A percentile compares a stretch with the other conserved stretches of the same genome.
Evolutionary conservation across 2,797 vertebrate species (phyloP).

Genomic region (Dermochelys coriacea): DNA sequence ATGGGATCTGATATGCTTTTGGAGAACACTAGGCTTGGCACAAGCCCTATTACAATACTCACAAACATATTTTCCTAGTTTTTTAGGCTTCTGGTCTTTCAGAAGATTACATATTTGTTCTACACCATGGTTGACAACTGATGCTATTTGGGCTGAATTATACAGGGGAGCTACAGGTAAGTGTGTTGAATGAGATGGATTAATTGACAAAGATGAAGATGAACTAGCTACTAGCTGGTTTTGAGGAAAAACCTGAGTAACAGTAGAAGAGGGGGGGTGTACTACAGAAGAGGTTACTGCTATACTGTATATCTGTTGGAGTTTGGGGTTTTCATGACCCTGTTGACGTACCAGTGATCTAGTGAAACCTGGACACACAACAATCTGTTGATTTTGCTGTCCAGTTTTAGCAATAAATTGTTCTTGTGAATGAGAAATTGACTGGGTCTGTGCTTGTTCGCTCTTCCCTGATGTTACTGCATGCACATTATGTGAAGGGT

Average conservation of each 20-base stretch:
- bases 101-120: slow-evolving; percentile 91
- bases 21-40: slow-evolving; percentile 97
- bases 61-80: slow-evolving; percentile 96
- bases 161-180: slow-evolving; percentile 88
- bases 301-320: slow-evolving; percentile 88
- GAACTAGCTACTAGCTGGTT: slow-evolving; percentile 91
- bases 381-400: slow-evolving; percentile 79
- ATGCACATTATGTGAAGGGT: slow-evolving; percentile 80
- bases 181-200: slow-evolving; percentile 88
- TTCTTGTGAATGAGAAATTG: slow-evolving; percentile 74
- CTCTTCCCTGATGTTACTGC: slow-evolving; percentile 75
- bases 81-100: slow-evolving; percentile 98
- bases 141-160: slow-evolving; percentile 89
- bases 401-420: slow-evolving; percentile 63
- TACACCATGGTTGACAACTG: slow-evolving; percentile 88
- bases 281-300: slow-evolving; percentile 85
- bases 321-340: slow-evolving; percentile 83
- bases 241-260: slow-evolving; percentile 89
- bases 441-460: slow-evolving; percentile 78
- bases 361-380: slow-evolving; percentile 80
- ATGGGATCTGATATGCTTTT: slow-evolving; percentile 98
- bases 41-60: slow-evolving; percentile 96
- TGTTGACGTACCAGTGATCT: slow-evolving; percentile 80
- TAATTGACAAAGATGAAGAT: slow-evolving; percentile 87
- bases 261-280: slow-evolving; percentile 85